Evolutionary conservation across 2,113 vertebrate species (phyloP), one percentile per base, ranked within the genome.

Genomic region (Thymallus thymallus): DNA sequence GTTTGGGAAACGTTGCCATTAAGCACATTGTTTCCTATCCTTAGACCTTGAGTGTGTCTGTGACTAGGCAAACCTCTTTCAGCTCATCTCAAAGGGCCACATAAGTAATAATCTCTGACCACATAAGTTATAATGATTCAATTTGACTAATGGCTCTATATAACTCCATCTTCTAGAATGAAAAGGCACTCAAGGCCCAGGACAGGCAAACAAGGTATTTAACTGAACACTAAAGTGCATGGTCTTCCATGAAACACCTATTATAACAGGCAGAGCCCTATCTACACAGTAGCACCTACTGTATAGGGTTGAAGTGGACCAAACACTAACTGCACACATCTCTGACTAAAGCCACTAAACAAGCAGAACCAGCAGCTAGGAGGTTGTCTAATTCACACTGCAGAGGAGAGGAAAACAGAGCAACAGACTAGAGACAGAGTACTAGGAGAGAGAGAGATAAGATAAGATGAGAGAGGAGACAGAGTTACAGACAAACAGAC

Each of bases 1-100:
- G 32, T 35, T 35, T 35, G 32, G 32, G 32, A 35, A 35, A 35
- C 32, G 6, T 6, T 51, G 48, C 48, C 48, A 51, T 51, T 2
- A 51, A 51, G 48, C 65, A 74, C 22, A 29, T 24, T 41, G 69
- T 76, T 74, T 60, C 71, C 46, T 69, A 80, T 77, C 35, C 46
- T 65, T 67, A 71, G 56, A 84, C 80, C 81, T 73, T 77, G 73
- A 79, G 62, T 51, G 24, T 63, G 22, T 73, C 75, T 77, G 32
- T 69, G 74, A 2, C 6, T n/a, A n/a, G n/a, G n/a, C n/a, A n/a
- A 78, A 22, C 20, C 22, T 71, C 56, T 12, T 78, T 76, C 30
- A 72, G 80, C 80, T 83, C 48, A 72, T 55, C 24, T 76, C 24
- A 75, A 20, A 56, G 24, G 35, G 75, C n/a, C n/a, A n/a, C n/a